Percentiles rank a stretch among this genome's conserved stretches.
Evolutionary conservation across 2,113 vertebrate species (phyloP).

Genomic region (Lepisosteus osseus): DNA sequence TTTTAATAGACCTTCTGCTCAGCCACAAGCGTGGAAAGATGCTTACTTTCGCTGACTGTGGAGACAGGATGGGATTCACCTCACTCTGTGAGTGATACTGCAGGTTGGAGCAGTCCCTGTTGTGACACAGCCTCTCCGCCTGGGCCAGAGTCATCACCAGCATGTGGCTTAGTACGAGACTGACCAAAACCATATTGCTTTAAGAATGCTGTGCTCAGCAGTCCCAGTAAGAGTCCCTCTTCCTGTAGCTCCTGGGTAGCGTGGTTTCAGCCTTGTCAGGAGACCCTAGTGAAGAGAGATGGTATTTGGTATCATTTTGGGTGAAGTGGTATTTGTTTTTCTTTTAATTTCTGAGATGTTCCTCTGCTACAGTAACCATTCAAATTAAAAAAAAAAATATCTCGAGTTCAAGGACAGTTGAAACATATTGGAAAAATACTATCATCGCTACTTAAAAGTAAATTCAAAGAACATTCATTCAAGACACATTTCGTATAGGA

Average conservation of each 20-base stretch:
- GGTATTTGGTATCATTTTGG: no score
- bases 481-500: no score
- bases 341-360: no score
- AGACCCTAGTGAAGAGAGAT: no score
- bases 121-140: slow-evolving; percentile 7
- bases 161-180: not conserved
- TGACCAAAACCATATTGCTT: not conserved
- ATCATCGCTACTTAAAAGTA: no score
- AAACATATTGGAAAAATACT: no score
- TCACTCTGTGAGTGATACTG: not conserved
- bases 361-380: no score
- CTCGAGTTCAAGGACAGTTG: no score
- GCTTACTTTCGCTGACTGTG: slow-evolving; percentile 12
- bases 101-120: slow-evolving; percentile 8
- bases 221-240: not conserved
- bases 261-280: no score
- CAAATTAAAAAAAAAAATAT: no score
- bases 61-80: not conserved
- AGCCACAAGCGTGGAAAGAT: not conserved
- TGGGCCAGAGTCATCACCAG: not conserved
- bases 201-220: not conserved
- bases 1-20: not conserved
- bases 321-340: no score
- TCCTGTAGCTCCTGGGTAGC: not conserved
- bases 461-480: no score